phyloP scores from a whole-genome alignment of 1,140 invertebrate genomes.

The Samia ricini region DNA sequence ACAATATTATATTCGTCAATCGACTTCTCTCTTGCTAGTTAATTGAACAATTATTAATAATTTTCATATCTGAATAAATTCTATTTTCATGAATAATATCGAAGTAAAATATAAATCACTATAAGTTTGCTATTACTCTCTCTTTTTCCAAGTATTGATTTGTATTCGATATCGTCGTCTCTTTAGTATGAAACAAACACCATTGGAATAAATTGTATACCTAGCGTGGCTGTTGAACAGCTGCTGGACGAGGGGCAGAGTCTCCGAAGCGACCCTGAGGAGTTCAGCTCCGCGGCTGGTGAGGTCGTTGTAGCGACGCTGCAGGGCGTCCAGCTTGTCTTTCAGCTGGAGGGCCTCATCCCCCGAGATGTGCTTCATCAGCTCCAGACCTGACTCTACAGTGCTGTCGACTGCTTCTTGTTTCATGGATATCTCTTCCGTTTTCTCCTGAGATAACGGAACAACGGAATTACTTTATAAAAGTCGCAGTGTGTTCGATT shows the following conservation, averaged over 20 bases:
- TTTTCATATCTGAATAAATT: no score
- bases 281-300: slow-evolving; percentile 91
- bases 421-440: slow-evolving; percentile 92
- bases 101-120: no score
- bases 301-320: slow-evolving; percentile 93
- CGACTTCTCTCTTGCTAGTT: no score
- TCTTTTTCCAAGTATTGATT: no score
- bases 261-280: slow-evolving; percentile 91
- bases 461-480: neutral
- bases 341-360: slow-evolving; percentile 96
- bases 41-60: no score
- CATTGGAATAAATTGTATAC: no score
- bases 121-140: no score
- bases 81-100: no score
- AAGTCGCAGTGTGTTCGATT: no score
- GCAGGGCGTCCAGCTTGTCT: slow-evolving; percentile 94
- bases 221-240: slow-evolving; percentile 94
- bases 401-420: slow-evolving; percentile 93
- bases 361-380: slow-evolving; percentile 96
- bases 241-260: slow-evolving; percentile 94
- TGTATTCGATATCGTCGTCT: no score
- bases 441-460: slow-evolving; percentile 81
- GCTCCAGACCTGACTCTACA: slow-evolving; percentile 91
- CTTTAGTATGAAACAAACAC: no score
- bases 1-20: no score